Base-by-base conservation (phyloP, 2,888 invertebrate species). In the Phaonia tiefii region DNA sequence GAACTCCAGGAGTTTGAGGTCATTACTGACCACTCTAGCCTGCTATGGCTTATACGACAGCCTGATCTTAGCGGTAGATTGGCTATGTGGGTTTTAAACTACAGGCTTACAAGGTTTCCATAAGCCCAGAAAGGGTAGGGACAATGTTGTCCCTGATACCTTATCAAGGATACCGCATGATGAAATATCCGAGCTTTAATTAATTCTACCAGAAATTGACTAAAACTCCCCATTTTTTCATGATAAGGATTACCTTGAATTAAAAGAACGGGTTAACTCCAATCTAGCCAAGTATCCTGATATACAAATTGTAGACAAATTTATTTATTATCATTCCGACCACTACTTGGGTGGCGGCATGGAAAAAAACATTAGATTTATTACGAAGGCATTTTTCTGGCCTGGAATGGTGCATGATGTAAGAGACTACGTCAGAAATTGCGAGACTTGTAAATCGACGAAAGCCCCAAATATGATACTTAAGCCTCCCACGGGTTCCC, bases 161-260 rank as follows among this genome's bases (percentile, higher is more conserved):
- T 37, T 37, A 10, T 37, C 37, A 37, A 37, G 37, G 10, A 37
- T 37, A 7, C 37, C 37, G 7, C 37, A 10, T 10, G 10, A 37
- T 37, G 37, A 10, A 10, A 37, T 37, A 7, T 37, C 10, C 7
- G 37, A 37, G 4, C 37, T 37, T n/a, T n/a, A n/a, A n/a, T n/a
- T n/a, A n/a, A n/a, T n/a, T n/a, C n/a, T n/a, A n/a, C 49, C 70
- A 11, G 49, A 46, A n/a, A 69, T 83, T 2, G 72, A 82, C 17
- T 60, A 76, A 11, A 22, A 70, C 0, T 82, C 80, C 1, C 31
- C 26, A 20, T 51, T 46, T 15, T 83, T 80, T 13, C 0, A 25
- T 2, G 73, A 75, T 0, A 56, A 75, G 5, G 78, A 79, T 3
- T 84, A 83, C 11, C 15, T 8, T 7, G 26, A 46, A 1, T 17